Evolutionary conservation across 2,113 vertebrate genomes (phyloP), one percentile per base, ranked within the genome.

Genomic region (Bos javanicus): DNA sequence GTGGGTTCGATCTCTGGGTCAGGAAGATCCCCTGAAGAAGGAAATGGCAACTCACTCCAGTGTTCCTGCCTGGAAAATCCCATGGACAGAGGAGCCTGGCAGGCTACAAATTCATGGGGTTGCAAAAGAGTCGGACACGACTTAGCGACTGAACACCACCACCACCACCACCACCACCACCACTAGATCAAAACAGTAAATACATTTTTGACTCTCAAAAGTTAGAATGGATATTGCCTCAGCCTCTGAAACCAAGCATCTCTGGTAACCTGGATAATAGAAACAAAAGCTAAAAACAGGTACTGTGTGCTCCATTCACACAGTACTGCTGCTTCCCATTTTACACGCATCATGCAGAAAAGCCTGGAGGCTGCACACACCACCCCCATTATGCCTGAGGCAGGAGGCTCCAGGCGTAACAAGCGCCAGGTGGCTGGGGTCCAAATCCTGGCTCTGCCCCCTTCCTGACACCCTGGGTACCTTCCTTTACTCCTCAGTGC

Each of bases 271-370:
- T 10, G n/a, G 48, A 10, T 1, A 21, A n/a, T 1, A 23, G 33
- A 30, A 2, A 8, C 0, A 23, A 10, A 28, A 10, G 30, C 7
- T 9, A 52, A 11, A 2, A 17, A 1, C 19, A 0, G 7, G 59
- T 2, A 14, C 16, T 0, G 4, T 23, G 87, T 1, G 12, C 36
- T 81, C 78, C 48, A 21, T n/a, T 52, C 17, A 81, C 78, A 81
- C 2, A 21, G 17, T 19, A 52, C 48, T 52, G 78, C 2, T 0
- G 0, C 52, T 56, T 1, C 1, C 7, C 26, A 23, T 33, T 52
- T 39, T 4, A 36, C 36, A 23, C 0, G 0, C 5, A 8, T 15
- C 6, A 1, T 1, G 48, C 3, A 6, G 56, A 26, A 5, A 7
- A 48, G 56, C 28, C 82, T 8, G 3, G 48, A 11, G 1, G 21